Evolutionary conservation across 2,113 vertebrate species (phyloP).

Genomic region (Seriola dumerili): DNA sequence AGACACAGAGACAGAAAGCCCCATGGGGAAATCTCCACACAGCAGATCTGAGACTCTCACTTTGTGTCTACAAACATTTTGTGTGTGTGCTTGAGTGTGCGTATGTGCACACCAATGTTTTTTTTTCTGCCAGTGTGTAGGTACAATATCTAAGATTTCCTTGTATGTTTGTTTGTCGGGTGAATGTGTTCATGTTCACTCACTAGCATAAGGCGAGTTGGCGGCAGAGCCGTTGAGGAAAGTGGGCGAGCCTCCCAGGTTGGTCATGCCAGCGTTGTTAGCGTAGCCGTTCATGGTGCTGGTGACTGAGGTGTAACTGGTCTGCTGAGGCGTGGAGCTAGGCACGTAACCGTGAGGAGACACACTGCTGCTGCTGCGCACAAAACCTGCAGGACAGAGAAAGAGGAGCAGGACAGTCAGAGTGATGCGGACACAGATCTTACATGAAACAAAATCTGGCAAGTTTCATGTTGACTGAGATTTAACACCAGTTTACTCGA

Average conservation of each 20-base stretch:
- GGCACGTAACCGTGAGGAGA: conserved; percentile 98
- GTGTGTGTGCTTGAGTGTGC: neutral
- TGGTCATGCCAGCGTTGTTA: conserved; percentile 95
- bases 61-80: conserved; percentile 23
- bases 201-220: conserved; percentile 99
- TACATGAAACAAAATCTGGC: neutral
- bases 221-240: conserved; percentile 98
- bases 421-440: neutral
- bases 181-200: conserved; percentile 76
- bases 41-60: conserved; percentile 48
- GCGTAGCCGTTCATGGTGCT: conserved; percentile 98
- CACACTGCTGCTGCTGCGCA: conserved; percentile 97
- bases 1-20: conserved; percentile 59
- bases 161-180: neutral
- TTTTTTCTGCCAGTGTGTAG: neutral
- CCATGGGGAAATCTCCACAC: conserved; percentile 48
- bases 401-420: neutral
- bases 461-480: too few relatives aligned
- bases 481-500: neutral
- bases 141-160: neutral
- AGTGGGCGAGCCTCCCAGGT: conserved; percentile 95
- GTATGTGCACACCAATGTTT: neutral
- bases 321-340: conserved; percentile 98
- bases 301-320: conserved; percentile 96
- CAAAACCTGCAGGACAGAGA: conserved; percentile 88